Evolutionary conservation across 2,797 vertebrate genomes (phyloP).

Genomic region (Brotogeris chrysoptera): DNA sequence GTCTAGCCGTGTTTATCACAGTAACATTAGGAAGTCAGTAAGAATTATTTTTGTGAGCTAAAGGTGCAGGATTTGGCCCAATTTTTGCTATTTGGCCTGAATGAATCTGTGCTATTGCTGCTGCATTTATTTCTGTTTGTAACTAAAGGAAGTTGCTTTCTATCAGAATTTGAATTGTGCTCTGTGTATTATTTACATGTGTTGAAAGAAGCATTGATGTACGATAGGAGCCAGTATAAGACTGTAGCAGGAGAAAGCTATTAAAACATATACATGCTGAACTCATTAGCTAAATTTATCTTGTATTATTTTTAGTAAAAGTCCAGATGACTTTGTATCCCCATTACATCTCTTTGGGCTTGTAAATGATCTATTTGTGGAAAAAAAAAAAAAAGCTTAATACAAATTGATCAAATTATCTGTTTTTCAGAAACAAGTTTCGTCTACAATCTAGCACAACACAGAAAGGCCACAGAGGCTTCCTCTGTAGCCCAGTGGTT

Average conservation of each 20-base stretch:
- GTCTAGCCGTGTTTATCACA: not conserved
- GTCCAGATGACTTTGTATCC: constrained; percentile 2
- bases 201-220: constrained; percentile 18
- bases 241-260: not conserved
- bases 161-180: constrained; percentile 12
- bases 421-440: not conserved
- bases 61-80: not conserved
- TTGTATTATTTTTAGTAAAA: constrained; percentile 31
- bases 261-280: not conserved
- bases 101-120: not conserved
- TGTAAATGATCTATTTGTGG: not conserved
- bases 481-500: not conserved
- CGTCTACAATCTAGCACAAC: not conserved
- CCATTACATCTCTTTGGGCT: not conserved
- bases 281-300: constrained; percentile 40
- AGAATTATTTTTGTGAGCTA: not conserved
- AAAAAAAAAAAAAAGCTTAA: not conserved
- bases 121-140: not conserved
- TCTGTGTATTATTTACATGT: constrained; percentile 40
- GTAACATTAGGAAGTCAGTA: not conserved
- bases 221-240: not conserved
- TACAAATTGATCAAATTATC: not conserved
- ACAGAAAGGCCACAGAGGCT: not conserved
- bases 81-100: not conserved
- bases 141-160: constrained; percentile 34